A percentile compares a stretch with the other conserved stretches of the same genome.
phyloP scores from a whole-genome alignment of 2,888 invertebrate genomes.

The Apocheima hispidaria region DNA sequence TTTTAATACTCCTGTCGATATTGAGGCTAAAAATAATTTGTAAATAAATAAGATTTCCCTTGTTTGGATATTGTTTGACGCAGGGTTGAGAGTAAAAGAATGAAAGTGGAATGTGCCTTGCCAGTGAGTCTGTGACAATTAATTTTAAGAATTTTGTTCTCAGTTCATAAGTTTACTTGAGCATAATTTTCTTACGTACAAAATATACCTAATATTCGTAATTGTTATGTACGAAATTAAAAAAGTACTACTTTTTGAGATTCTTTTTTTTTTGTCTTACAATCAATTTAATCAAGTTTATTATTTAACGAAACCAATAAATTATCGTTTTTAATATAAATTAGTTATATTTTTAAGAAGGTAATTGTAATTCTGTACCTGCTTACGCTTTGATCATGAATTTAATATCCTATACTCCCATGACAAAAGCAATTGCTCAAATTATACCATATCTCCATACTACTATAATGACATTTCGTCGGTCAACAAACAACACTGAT shows the following conservation, averaged over 20 bases:
- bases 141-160: conserved; percentile 39
- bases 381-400: background rate
- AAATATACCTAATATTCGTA: conserved; percentile 33
- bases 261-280: conserved; percentile 28
- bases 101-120: conserved; percentile 56
- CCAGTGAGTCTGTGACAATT: conserved; percentile 64
- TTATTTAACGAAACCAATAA: conserved; percentile 7
- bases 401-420: conserved; percentile 9
- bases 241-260: conserved; percentile 21
- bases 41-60: conserved; percentile 38
- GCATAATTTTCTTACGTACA: conserved; percentile 49
- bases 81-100: conserved; percentile 42
- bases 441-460: background rate
- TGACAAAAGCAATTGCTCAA: conserved; percentile 23
- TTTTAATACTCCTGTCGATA: conserved; percentile 32
- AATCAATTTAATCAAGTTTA: conserved; percentile 19
- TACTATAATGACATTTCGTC: too few species aligned
- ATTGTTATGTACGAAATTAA: conserved; percentile 22
- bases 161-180: conserved; percentile 47
- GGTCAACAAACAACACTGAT: too few species aligned
- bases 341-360: background rate
- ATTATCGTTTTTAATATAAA: background rate
- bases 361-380: background rate
- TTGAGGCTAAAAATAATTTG: conserved; percentile 49
- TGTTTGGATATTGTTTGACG: conserved; percentile 41